A percentile compares a stretch with the other conserved stretches of the same genome.
phyloP scores from a whole-genome alignment of 2,888 invertebrate genomes.

The Philhelius pedissequus region DNA sequence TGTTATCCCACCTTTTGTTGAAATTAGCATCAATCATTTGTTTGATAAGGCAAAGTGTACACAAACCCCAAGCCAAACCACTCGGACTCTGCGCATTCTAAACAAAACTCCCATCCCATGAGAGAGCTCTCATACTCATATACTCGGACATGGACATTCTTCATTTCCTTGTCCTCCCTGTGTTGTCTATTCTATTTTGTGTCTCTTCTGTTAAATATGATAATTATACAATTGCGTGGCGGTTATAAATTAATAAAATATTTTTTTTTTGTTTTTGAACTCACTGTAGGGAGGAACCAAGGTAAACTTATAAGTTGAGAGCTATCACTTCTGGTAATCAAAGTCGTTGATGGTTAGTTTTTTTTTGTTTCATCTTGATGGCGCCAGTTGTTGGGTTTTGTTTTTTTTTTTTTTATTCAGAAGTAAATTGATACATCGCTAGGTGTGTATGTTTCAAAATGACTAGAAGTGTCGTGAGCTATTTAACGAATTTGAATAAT shows the following conservation, averaged over 20 bases:
- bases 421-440: slow-evolving; percentile 59
- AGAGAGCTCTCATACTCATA: too few species aligned
- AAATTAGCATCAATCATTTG: slow-evolving; percentile 68
- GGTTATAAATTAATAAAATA: slow-evolving; percentile 64
- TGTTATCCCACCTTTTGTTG: slow-evolving; percentile 66
- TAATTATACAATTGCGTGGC: slow-evolving; percentile 65
- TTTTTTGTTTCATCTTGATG: slow-evolving; percentile 45
- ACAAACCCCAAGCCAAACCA: background rate
- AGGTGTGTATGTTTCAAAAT: slow-evolving; percentile 9
- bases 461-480: slow-evolving; percentile 30
- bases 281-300: background rate
- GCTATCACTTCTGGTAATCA: slow-evolving; percentile 54
- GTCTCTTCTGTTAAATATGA: slow-evolving; percentile 21
- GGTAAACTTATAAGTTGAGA: background rate
- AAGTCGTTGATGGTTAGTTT: slow-evolving; percentile 50
- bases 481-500: slow-evolving; percentile 58
- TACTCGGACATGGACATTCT: slow-evolving; percentile 33
- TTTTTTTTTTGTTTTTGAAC: background rate
- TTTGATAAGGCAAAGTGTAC: slow-evolving; percentile 50
- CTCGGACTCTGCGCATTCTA: background rate
- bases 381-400: slow-evolving; percentile 52
- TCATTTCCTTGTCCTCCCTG: slow-evolving; percentile 27
- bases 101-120: background rate
- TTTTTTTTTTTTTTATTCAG: background rate
- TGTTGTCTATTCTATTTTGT: slow-evolving; percentile 19